phyloP scores from a whole-genome alignment of 2,888 invertebrate species.

The Micoletzkya japonica region DNA sequence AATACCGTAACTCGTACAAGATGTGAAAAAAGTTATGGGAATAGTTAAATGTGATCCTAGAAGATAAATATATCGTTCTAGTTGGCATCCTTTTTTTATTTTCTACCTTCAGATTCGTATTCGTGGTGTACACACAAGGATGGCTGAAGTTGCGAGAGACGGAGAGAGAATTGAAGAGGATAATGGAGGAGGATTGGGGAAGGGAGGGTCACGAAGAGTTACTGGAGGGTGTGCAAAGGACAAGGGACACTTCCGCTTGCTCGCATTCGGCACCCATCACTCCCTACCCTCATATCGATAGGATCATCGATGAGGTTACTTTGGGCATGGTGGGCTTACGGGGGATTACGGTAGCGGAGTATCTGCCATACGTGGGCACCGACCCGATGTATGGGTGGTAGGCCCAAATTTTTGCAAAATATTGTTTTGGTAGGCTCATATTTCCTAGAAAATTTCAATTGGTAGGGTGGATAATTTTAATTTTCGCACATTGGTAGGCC shows the following conservation, averaged over 20 bases:
- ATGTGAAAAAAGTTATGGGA: background rate
- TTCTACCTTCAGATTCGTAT: conserved; percentile 25
- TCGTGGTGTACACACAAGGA: conserved; percentile 38
- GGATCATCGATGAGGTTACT: conserved; percentile 47
- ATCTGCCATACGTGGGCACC: too few species aligned
- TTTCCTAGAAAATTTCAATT: too few species aligned
- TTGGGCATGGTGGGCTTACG: too few species aligned
- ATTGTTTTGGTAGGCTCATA: too few species aligned
- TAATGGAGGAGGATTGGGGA: conserved; percentile 30
- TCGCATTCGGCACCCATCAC: conserved; percentile 36
- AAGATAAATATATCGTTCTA: background rate
- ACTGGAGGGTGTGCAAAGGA: conserved; percentile 35
- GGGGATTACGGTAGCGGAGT: too few species aligned
- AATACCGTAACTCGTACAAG: too few species aligned
- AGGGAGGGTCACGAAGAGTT: conserved; percentile 41
- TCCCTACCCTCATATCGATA: conserved; percentile 42
- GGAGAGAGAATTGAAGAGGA: conserved; percentile 31
- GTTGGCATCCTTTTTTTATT: background rate
- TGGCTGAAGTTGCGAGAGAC: conserved; percentile 30
- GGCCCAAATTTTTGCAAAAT: too few species aligned
- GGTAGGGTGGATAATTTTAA: background rate
- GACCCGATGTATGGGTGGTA: too few species aligned
- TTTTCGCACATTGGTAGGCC: background rate
- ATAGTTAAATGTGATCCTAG: background rate
- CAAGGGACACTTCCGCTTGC: conserved; percentile 31